phyloP scores from a whole-genome alignment of 1,140 invertebrate species.

The Caenorhabditis remanei region DNA sequence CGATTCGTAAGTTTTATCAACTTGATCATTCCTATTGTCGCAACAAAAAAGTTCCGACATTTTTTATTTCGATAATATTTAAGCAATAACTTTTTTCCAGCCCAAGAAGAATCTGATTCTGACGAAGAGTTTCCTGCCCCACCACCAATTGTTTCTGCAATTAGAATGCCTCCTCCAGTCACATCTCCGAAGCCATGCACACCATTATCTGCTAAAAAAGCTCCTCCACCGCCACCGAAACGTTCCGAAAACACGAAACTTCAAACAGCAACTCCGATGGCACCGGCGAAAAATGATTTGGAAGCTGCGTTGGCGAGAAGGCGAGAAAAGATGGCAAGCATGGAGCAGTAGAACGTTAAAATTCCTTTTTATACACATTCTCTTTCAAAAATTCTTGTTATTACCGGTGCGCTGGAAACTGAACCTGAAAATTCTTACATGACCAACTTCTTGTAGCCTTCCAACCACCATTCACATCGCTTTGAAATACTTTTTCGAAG shows the following conservation, averaged over 20 bases:
- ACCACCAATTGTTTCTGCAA: constrained; percentile 63
- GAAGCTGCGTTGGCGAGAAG: constrained; percentile 60
- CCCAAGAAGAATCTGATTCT: constrained; percentile 69
- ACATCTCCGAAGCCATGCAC: constrained; percentile 5
- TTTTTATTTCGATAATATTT: not conserved
- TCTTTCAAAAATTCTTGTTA: constrained; percentile 50
- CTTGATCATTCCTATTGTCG: not conserved
- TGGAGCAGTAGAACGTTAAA: not conserved
- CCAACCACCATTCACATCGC: constrained; percentile 41
- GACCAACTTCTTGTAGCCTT: constrained; percentile 27
- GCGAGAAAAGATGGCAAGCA: constrained; percentile 56
- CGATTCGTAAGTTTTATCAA: constrained; percentile 46
- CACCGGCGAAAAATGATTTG: constrained; percentile 55
- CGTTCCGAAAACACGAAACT: constrained; percentile 64
- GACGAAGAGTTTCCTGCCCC: constrained; percentile 75
- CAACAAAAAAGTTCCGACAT: too few relatives aligned
- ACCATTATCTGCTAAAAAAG: constrained; percentile 55
- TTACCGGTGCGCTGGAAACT: constrained; percentile 48
- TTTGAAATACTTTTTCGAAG: constrained; percentile 5
- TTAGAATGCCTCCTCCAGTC: constrained; percentile 55
- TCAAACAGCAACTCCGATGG: constrained; percentile 19
- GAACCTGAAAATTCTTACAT: constrained; percentile 37
- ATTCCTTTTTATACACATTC: not conserved
- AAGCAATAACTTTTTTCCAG: constrained; percentile 19
- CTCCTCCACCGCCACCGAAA: constrained; percentile 76